Base-by-base conservation (phyloP, 2,888 invertebrate species). In the Agriopis leucophaearia region DNA sequence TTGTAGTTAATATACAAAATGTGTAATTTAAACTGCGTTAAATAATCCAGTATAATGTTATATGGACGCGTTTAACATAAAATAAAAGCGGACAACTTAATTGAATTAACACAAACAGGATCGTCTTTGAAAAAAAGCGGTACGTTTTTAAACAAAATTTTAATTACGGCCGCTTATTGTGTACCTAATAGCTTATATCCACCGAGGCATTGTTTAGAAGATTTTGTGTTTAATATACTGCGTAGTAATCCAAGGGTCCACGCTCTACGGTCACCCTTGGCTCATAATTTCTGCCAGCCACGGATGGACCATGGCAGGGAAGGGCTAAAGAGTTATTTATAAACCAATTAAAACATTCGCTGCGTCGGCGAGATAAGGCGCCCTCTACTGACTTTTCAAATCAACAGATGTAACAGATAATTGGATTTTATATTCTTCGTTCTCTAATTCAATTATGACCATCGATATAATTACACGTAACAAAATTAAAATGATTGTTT, bases 291-390 rank as follows among this genome's bases (percentile, higher is more conserved):
- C 83, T 85, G 81, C 47, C 57, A 62, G 18, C 40, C 45, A 36
- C 44, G 59, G 68, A 69, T 79, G 80, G 78, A 77, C 79, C 76
- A 77, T 81, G 79, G 78, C 74, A 72, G 77, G 69, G 76, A 85
- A 87, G 89, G 90, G 90, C 89, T 84, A 83, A 82, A 82, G 80
- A 87, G 89, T 92, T 92, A 92, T 93, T 94, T 92, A 92, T 91
- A 92, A 90, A 92, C 88, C 92, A 91, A 92, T 94, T 93, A 90
- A 91, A 92, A 89, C 86, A 83, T 88, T 88, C 91, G 80, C 83
- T 80, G 80, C 75, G 82, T 73, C 84, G 89, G 91, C 90, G 91
- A 90, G 72, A 69, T 65, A 61, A 55, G 52, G 61, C 63, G 68
- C 45, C 69, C 68, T 60, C 69, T 68, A 52, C 54, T 51, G 60